These are phyloP conservation scores for Forbesichthys agassizii DNA, from an alignment of 2,113 vertebrate species.

Conservation along the genomic window DNA sequence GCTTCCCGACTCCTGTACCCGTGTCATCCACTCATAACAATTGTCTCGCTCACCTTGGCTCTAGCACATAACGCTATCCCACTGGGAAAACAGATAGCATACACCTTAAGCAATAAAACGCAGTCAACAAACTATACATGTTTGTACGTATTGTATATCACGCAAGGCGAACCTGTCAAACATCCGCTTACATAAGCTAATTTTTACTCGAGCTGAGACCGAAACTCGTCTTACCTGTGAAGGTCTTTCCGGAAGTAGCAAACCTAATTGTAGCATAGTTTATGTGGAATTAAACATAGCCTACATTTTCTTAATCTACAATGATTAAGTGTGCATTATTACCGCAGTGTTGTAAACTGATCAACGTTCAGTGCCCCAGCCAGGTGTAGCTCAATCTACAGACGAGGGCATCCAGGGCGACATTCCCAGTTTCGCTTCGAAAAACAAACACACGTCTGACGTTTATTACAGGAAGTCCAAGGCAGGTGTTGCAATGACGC, in stretches of 20 bases:
- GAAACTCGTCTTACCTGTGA: conserved; percentile 78
- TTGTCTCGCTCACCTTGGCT: conserved; percentile 4
- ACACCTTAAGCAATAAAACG: conserved; percentile 44
- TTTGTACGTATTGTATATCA: neutral
- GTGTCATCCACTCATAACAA: neutral
- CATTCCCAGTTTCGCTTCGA: conserved; percentile 70
- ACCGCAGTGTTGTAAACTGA: conserved; percentile 10
- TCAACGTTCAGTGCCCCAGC: conserved; percentile 23
- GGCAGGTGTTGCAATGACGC: conserved; percentile 58
- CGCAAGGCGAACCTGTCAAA: neutral
- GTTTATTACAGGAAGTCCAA: conserved; percentile 51
- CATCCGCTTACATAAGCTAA: neutral
- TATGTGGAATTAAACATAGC: neutral
- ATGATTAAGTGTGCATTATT: neutral
- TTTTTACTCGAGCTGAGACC: conserved; percentile 25
- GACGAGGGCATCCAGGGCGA: conserved; percentile 32
- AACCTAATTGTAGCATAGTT: conserved; percentile 12
- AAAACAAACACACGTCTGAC: conserved; percentile 48
- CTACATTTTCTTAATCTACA: neutral
- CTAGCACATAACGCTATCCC: neutral
- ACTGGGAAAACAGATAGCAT: neutral
- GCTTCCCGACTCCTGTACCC: neutral
- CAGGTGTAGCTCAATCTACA: conserved; percentile 50
- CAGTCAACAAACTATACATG: conserved; percentile 5
- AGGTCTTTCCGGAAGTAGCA: conserved; percentile 72